Evolutionary conservation across 1,140 invertebrate species (phyloP).

Genomic region (Sitophilus oryzae): DNA sequence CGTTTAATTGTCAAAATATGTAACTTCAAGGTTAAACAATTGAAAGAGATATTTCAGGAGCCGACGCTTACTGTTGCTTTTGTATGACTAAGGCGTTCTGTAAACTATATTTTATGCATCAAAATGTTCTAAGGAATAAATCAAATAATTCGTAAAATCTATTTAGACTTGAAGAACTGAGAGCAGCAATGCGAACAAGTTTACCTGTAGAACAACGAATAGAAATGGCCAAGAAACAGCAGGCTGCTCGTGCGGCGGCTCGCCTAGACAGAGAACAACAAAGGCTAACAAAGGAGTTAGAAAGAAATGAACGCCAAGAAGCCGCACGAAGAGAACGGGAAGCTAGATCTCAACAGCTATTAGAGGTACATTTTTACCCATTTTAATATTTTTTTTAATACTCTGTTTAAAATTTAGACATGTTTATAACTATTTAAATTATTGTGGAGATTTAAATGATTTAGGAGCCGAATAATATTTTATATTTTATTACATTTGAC

Average conservation of each 20-base stretch:
- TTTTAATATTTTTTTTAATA: background rate
- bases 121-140: too few relatives aligned
- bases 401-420: too few relatives aligned
- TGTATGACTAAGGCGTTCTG: too few relatives aligned
- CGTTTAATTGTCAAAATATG: background rate
- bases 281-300: slow-evolving; percentile 49
- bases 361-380: slow-evolving; percentile 51
- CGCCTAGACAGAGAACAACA: slow-evolving; percentile 55
- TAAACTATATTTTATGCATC: too few relatives aligned
- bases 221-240: slow-evolving; percentile 58
- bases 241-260: slow-evolving; percentile 56
- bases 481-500: slow-evolving; percentile 40
- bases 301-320: slow-evolving; percentile 72
- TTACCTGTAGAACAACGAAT: slow-evolving; percentile 62
- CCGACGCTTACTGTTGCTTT: too few relatives aligned
- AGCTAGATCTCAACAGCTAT: slow-evolving; percentile 63
- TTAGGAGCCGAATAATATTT: too few relatives aligned
- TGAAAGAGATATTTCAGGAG: too few relatives aligned
- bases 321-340: slow-evolving; percentile 69
- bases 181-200: slow-evolving; percentile 47
- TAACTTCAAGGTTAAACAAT: too few relatives aligned
- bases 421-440: too few relatives aligned
- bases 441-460: too few relatives aligned
- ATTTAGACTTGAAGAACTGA: slow-evolving; percentile 55
- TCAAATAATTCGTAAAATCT: background rate